Evolutionary conservation across 2,888 invertebrate genomes (phyloP).

Genomic region (Neocrepidodera transversa): DNA sequence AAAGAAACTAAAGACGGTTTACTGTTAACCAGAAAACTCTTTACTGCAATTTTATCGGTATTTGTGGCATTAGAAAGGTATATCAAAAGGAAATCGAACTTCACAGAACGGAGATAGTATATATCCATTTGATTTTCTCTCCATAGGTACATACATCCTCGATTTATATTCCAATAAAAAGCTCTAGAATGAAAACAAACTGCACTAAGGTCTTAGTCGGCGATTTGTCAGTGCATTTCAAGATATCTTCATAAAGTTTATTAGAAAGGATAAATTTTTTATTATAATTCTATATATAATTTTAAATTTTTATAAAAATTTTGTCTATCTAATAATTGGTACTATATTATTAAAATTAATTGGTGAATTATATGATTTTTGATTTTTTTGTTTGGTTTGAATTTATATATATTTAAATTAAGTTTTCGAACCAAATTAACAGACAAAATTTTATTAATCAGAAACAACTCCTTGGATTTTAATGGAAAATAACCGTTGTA

Average conservation of each 20-base stretch:
- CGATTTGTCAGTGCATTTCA: constrained; percentile 27
- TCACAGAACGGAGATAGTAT: constrained; percentile 16
- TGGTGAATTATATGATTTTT: too few relatives aligned
- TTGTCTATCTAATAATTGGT: too few relatives aligned
- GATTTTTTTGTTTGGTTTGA: too few relatives aligned
- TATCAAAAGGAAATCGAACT: constrained; percentile 26
- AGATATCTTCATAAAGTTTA: constrained; percentile 28
- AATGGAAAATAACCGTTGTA: too few relatives aligned
- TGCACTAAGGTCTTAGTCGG: constrained; percentile 25
- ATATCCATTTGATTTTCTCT: constrained; percentile 33
- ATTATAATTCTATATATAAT: constrained; percentile 1
- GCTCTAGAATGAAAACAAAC: constrained; percentile 26
- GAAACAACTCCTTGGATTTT: too few relatives aligned
- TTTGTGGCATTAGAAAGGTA: constrained; percentile 6
- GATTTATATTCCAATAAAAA: constrained; percentile 35
- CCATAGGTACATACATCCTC: constrained; percentile 35
- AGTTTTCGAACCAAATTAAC: too few relatives aligned
- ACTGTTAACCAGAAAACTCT: neutral
- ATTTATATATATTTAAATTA: too few relatives aligned
- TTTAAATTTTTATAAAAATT: too few relatives aligned
- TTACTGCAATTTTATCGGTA: neutral
- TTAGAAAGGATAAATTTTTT: constrained; percentile 13
- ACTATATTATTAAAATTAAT: too few relatives aligned
- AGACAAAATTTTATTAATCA: too few relatives aligned
- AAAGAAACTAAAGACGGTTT: neutral